Evolutionary conservation across 1,140 invertebrate genomes (phyloP), one percentile per base, ranked within the genome.

Genomic region (Anagrus nilaparvatae): DNA sequence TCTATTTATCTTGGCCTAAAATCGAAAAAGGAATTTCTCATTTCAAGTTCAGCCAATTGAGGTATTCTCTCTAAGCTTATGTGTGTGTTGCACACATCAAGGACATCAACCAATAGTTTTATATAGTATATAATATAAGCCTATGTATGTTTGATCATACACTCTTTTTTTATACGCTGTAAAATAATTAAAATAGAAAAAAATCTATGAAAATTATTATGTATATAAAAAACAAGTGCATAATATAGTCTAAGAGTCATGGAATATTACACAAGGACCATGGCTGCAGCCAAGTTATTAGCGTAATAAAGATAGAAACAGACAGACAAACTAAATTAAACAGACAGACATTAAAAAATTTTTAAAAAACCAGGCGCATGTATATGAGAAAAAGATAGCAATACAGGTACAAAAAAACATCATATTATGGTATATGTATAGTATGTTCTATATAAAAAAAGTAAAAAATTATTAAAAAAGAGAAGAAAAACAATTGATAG

Each of bases 1-100:
- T 47, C 40, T 47, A 47, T 43, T 43, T 47, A 47, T 47, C 45
- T 47, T 47, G 40, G 36, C 35, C 33, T 43, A 31, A 47, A 43
- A 47, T 46, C 40, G 35, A 42, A 46, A 42, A 46, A 46, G 40
- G 36, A 47, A 47, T 43, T 47, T 27, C 45, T 43, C 23, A 39
- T 43, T 43, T 43, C 28, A 47, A 47, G 40, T 47, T 33, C 39
- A 43, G 28, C 40, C 10, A 18, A 7, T 38, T 13, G n/a, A 23
- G 29, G 18, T 23, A 46, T 43, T 47, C 35, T 47, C 30, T 14
- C 40, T 47, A 47, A n/a, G n/a, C n/a, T n/a, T n/a, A n/a, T n/a
- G n/a, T n/a, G n/a, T n/a, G n/a, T n/a, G n/a, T n/a, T n/a, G n/a
- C n/a, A n/a, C n/a, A n/a, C n/a, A n/a, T n/a, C 45, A 47, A 47